Evolutionary conservation across 2,888 invertebrate species (phyloP), one percentile per base, ranked within the genome.

Genomic region (Philereme transversata): DNA sequence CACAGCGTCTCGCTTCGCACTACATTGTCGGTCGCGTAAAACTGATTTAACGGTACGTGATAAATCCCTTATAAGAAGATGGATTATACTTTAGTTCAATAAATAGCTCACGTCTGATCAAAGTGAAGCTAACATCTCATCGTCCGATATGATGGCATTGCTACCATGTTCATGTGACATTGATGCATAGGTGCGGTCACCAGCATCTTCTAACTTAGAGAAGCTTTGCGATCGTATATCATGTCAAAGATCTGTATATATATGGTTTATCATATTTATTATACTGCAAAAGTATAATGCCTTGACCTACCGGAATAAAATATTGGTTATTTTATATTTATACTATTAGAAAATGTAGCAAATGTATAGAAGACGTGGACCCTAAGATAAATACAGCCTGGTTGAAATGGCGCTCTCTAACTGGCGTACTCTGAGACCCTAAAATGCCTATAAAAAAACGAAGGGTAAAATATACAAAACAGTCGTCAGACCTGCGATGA

Each of bases 211-310:
- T 63, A 61, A 50, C 60, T 57, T 50, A 51, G 59, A 51, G 59
- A 55, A 55, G 63, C 57, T 63, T 51, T 35, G 50, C 46, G 22
- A 53, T 57, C 63, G 50, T 65, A 60, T 57, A 64, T 65, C 65
- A 63, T 49, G 56, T 54, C 61, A 22, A 45, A 57, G 41, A 47
- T 53, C 58, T 45, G 10, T 44, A 45, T 40, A 22, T 41, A 33
- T n/a, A 33, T 47, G n/a, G 45, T 50, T 36, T 53, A 51, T 60
- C 5, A 33, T 40, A 40, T 33, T 33, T 44, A 10, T 35, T 22
- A 33, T n/a, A 51, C 36, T 46, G 36, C 49, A 41, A 44, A 53
- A 53, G 50, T 53, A 53, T 52, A 47, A 48, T 40, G 9, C 51
- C 4, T 41, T 11, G 34, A 43, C 34, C 48, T 57, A 46, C 52